Evolutionary conservation across 2,113 vertebrate species (phyloP), one percentile per base, ranked within the genome.

Genomic region (Rafetus swinhoei): DNA sequence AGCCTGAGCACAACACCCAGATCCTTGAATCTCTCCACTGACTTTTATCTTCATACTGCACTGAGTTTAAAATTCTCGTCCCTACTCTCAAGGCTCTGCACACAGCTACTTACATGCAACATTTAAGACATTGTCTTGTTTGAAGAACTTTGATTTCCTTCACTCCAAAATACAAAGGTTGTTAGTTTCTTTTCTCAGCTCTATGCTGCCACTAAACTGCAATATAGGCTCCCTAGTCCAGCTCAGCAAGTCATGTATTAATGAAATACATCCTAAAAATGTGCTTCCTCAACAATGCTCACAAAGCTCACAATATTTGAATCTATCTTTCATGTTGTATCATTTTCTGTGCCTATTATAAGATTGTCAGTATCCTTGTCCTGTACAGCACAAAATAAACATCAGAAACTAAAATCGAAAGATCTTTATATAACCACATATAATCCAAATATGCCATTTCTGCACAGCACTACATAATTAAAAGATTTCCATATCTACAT

Each of bases 401-500:
- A 82, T 9, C 27, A 89, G 80, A 3, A 24, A 8, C 56, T 87
- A 85, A 81, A 6, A 45, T 9, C 35, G 69, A 90, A 12, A 65
- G 0, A 74, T 55, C 1, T 85, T 16, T 90, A 85, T 89, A 84
- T 25, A 91, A 91, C 21, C 50, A 79, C 32, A 80, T 54, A 88
- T 2, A 50, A 88, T 86, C 4, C 12, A 60, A 86, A 92, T 88
- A 74, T 0, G 18, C 56, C 80, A 21, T 81, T 82, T n/a, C 5
- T 18, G 50, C 0, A 0, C 5, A n/a, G 39, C 3, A 80, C 27
- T 81, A 77, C 0, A 32, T 55, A 35, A 65, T 2, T 1, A 0
- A n/a, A 52, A 93, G 69, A 2, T 76, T 62, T 57, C 1, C 0
- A 2, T 1, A 0, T 2, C 59, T 79, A 24, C 86, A 0, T 3